Base-by-base conservation (phyloP, 2,797 vertebrate genomes). In the Gobionotothen gibberifrons region DNA sequence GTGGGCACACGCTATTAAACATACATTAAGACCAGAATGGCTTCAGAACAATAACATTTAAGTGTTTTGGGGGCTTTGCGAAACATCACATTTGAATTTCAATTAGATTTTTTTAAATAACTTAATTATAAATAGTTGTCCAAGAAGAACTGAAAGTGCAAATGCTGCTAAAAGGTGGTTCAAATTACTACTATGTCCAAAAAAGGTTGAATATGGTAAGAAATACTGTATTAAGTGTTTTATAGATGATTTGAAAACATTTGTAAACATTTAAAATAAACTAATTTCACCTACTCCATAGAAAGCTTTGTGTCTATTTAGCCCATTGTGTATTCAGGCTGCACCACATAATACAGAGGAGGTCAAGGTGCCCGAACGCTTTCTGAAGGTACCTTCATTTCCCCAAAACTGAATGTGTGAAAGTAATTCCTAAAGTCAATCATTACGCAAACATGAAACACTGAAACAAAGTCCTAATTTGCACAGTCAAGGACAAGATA, bases 391-490 rank as follows among this genome's bases (percentile, higher is more conserved):
- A 53, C 16, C 12, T 5, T 42, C 2, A 67, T 67, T 72, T 79
- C 9, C 4, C 2, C 55, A n/a, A 62, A 56, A 62, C 21, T 67
- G 26, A 10, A 13, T 47, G 15, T 57, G 12, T 56, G 52, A 66
- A 55, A 60, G 13, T 57, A 57, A 66, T 82, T 69, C 39, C 3
- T 63, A 73, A 84, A 62, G 9, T 68, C 49, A 0, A 59, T 53
- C 19, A 32, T 53, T 51, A 17, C 26, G 66, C 26, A 79, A 61
- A 66, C 22, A 22, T 59, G 1, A 81, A 77, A 83, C 17, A 67
- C 14, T 62, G 22, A 82, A 77, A 79, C 63, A 85, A 78, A 64
- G 49, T 48, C 60, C 21, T 29, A 84, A 19, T 67, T 77, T 79
- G 65, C 44, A 59, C 11, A 19, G 49, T 82, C 61, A 81, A 79